A percentile compares a stretch with the other conserved stretches of the same genome.
Evolutionary conservation across 2,797 vertebrate genomes (phyloP).

Genomic region (Clarias laeviceps): DNA sequence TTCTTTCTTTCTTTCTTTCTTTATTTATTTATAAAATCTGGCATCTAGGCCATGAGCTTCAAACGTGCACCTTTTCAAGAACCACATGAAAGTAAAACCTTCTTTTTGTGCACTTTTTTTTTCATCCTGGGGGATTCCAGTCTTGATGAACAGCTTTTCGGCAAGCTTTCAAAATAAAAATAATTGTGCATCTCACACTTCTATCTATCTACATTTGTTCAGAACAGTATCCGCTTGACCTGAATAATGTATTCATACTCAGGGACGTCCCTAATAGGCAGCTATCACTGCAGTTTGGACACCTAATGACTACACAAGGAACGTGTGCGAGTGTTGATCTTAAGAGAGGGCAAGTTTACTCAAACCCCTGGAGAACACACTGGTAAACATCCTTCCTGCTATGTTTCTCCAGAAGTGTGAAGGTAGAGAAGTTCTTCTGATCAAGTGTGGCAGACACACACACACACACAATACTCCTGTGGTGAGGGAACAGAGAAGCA

Average conservation of each 20-base stretch:
- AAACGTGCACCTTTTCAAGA: not conserved
- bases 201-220: too few species aligned
- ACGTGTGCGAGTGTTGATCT: not conserved
- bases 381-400: conserved; percentile 53
- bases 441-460: conserved; percentile 38
- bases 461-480: conserved; percentile 3
- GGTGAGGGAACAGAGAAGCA: conserved; percentile 29
- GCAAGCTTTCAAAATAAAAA: not conserved
- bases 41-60: not conserved
- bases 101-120: not conserved
- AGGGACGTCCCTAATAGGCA: not conserved
- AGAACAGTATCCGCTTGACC: not conserved
- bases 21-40: too few species aligned
- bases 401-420: conserved; percentile 39
- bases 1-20: not conserved
- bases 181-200: not conserved
- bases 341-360: conserved; percentile 39
- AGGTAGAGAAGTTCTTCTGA: conserved; percentile 45
- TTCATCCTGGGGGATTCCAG: not conserved
- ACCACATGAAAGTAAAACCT: not conserved
- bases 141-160: not conserved
- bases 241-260: not conserved
- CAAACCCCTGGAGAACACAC: conserved; percentile 37
- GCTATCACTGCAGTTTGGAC: conserved; percentile 49
- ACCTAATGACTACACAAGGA: conserved; percentile 37